These are phyloP conservation scores for Hemistola chrysoprasaria DNA, from an alignment of 2,888 invertebrate species.

Conservation along the genomic window DNA sequence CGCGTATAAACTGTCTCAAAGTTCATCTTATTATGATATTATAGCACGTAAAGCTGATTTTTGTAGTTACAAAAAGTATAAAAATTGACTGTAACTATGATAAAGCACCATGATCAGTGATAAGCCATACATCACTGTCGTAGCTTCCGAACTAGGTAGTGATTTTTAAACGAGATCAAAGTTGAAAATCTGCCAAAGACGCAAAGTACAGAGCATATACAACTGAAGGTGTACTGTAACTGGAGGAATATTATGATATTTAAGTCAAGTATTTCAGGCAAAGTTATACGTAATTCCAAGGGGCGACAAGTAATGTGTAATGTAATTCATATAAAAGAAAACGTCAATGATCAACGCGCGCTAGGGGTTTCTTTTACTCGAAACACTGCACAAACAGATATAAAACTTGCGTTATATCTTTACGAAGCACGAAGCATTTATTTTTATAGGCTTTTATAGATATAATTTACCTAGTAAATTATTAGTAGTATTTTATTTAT, in stretches of 20 bases:
- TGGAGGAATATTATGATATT: no score
- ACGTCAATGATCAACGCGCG: constrained; percentile 8
- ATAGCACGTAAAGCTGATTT: no score
- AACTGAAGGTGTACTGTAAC: no score
- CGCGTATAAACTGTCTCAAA: no score
- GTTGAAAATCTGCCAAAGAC: not conserved
- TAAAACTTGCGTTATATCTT: constrained; percentile 5
- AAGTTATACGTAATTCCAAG: no score
- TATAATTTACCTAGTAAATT: no score
- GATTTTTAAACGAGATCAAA: constrained; percentile 48
- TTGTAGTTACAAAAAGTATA: not conserved
- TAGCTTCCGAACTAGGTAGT: constrained; percentile 46
- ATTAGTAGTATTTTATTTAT: no score
- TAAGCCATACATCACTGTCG: constrained; percentile 64
- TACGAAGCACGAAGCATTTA: constrained; percentile 1
- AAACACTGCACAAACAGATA: constrained; percentile 6
- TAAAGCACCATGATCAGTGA: constrained; percentile 10
- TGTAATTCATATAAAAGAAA: constrained; percentile 13
- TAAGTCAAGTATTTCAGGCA: no score
- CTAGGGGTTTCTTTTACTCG: constrained; percentile 5
- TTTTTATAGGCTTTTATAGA: constrained; percentile 1
- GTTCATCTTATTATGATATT: no score
- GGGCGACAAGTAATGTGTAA: constrained; percentile 5
- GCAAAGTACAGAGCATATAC: no score
- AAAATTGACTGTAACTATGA: constrained; percentile 2